These are phyloP conservation scores for Glomeris maerens DNA, from an alignment of 1,140 invertebrate species.

Conservation along the genomic window DNA sequence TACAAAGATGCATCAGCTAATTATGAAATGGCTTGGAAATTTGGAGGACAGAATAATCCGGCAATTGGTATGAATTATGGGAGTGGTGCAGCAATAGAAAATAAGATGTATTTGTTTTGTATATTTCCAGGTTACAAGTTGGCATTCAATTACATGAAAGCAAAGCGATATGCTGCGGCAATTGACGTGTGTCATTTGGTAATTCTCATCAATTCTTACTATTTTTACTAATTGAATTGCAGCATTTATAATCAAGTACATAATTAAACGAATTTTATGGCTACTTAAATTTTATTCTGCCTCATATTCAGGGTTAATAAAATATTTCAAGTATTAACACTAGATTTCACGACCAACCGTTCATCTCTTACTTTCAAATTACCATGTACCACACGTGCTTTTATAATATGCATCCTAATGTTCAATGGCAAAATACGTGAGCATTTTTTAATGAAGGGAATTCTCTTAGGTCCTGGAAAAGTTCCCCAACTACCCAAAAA, in stretches of 20 bases:
- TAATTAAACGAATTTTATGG: background rate
- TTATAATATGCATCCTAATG: too few relatives aligned
- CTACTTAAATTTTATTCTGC: background rate
- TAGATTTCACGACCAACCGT: too few relatives aligned
- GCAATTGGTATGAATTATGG: conserved; percentile 40
- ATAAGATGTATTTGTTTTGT: conserved; percentile 13
- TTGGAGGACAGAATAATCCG: conserved; percentile 61
- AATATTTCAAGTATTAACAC: too few relatives aligned
- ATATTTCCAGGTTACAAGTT: conserved; percentile 63
- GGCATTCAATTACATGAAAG: conserved; percentile 80
- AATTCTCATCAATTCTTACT: conserved; percentile 20
- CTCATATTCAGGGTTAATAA: background rate
- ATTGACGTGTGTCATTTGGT: conserved; percentile 69
- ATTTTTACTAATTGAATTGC: background rate
- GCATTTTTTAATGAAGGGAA: too few relatives aligned
- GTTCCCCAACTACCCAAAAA: conserved; percentile 76
- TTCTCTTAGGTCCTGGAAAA: conserved; percentile 44
- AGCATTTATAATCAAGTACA: background rate
- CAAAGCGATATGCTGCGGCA: conserved; percentile 70
- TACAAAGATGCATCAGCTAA: conserved; percentile 70
- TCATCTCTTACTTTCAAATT: too few relatives aligned
- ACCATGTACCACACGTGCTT: too few relatives aligned
- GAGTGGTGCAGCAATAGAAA: background rate
- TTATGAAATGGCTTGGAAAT: conserved; percentile 74
- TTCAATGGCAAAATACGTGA: too few relatives aligned